Percentiles rank a stretch among this genome's conserved stretches.
Conservation (phyloP, 2,888 invertebrate species). For the Phengaris alcon region DNA sequence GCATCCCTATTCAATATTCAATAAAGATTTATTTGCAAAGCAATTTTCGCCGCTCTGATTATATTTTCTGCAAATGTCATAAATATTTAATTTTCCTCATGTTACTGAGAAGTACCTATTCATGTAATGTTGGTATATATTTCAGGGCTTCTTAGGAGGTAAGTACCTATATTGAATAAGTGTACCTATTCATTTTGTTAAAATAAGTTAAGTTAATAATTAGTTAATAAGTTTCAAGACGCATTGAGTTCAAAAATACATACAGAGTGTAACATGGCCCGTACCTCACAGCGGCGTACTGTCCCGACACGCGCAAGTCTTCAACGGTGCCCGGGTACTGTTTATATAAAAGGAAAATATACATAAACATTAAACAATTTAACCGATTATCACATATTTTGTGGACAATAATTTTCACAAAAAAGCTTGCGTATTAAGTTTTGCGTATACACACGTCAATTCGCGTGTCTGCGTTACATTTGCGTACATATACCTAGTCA, state of each 20-base stretch:
- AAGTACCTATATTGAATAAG: too few relatives aligned
- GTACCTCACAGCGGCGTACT: slow-evolving; percentile 92
- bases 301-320: slow-evolving; percentile 87
- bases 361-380: too few relatives aligned
- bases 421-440: too few relatives aligned
- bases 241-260: slow-evolving; percentile 28
- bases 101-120: not conserved
- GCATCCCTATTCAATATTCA: slow-evolving; percentile 4
- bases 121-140: not conserved
- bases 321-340: slow-evolving; percentile 92
- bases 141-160: too few relatives aligned
- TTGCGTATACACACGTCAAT: too few relatives aligned
- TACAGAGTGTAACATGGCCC: slow-evolving; percentile 90
- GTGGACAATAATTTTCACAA: too few relatives aligned
- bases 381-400: too few relatives aligned
- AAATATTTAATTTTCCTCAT: not conserved
- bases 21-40: slow-evolving; percentile 13
- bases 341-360: slow-evolving; percentile 2
- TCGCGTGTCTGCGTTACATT: too few relatives aligned
- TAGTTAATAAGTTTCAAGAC: too few relatives aligned
- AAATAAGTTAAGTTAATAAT: too few relatives aligned
- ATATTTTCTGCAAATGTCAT: not conserved
- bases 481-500: too few relatives aligned
- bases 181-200: too few relatives aligned
- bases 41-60: not conserved